A percentile compares a stretch with the other conserved stretches of the same genome.
These are phyloP conservation scores for Enteromius argenteus DNA, from an alignment of 2,797 vertebrate species.

Conservation along the genomic window DNA sequence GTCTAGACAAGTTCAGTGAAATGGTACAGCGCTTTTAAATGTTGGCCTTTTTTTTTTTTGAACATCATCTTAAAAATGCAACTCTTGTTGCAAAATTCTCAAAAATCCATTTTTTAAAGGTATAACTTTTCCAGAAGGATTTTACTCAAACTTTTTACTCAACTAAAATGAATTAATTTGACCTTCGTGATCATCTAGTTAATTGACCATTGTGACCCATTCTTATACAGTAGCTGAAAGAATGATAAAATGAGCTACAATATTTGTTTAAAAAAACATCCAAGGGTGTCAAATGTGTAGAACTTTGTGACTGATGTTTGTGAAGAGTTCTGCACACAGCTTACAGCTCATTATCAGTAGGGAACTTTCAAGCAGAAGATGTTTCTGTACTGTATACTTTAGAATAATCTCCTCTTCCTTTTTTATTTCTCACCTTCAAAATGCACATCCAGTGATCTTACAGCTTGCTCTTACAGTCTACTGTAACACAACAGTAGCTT, in stretches of 20 bases:
- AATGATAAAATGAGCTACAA: not conserved
- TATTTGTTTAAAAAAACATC: not conserved
- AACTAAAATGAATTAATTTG: not conserved
- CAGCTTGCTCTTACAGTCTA: not conserved
- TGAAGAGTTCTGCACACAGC: not conserved
- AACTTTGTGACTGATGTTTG: not conserved
- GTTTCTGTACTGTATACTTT: not conserved
- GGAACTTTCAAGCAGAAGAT: not conserved
- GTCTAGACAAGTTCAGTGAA: not conserved
- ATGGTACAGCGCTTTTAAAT: not conserved
- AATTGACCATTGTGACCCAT: not conserved
- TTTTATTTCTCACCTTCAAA: not conserved
- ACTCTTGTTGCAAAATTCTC: not conserved
- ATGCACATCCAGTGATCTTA: conserved; percentile 4
- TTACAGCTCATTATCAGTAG: not conserved
- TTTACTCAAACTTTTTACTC: no score
- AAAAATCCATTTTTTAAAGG: not conserved
- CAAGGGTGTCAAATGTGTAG: not conserved
- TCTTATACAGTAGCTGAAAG: not conserved
- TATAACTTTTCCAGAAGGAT: not conserved
- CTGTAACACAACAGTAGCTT: conserved; percentile 22
- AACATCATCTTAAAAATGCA: not conserved
- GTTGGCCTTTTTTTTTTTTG: not conserved
- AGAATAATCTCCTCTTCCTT: not conserved
- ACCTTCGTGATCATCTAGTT: not conserved